Evolutionary conservation across 2,113 vertebrate species (phyloP), one percentile per base, ranked within the genome.

Genomic region (Scomber japonicus): DNA sequence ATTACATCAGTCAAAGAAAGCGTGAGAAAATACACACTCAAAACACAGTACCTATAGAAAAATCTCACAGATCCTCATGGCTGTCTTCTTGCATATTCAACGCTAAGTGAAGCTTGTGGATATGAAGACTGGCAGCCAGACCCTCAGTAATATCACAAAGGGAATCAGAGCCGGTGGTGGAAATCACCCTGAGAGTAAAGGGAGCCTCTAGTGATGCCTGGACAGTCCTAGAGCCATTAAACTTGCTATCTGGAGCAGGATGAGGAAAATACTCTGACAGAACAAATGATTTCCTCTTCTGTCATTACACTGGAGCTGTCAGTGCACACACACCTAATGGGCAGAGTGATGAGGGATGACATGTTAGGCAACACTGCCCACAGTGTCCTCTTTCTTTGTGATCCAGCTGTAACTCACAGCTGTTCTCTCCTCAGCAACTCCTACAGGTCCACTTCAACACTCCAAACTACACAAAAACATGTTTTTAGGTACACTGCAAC

Each of bases 61-160:
- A 84, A 83, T 55, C 61, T 55, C 68, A 71, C 68, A 90, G 76
- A 85, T 80, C 83, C 80, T 83, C 83, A 71, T 11, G 87, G 67
- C 68, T 91, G 86, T 91, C 89, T 83, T 69, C 71, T 61, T 76
- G 62, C 56, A 90, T 91, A 78, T 87, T 84, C 70, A 88, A 80
- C 86, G 79, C 82, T 55, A 75, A 76, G 50, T 30, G 57, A 53
- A 56, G 40, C 60, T 68, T 78, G 81, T 79, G 63, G 83, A 78
- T 84, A 86, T 83, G 83, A 71, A 85, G 60, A 17, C 50, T 83
- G 78, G 62, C 76, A 85, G 69, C 84, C 21, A 12, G 77, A 78
- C 21, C 70, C 74, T 69, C 60, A 17, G 75, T 74, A 62, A 70
- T 69, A 86, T 85, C 72, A 90, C 90, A 93, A 92, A 92, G 85